phyloP scores from a whole-genome alignment of 2,888 invertebrate species.

The Chloromyia formosa region DNA sequence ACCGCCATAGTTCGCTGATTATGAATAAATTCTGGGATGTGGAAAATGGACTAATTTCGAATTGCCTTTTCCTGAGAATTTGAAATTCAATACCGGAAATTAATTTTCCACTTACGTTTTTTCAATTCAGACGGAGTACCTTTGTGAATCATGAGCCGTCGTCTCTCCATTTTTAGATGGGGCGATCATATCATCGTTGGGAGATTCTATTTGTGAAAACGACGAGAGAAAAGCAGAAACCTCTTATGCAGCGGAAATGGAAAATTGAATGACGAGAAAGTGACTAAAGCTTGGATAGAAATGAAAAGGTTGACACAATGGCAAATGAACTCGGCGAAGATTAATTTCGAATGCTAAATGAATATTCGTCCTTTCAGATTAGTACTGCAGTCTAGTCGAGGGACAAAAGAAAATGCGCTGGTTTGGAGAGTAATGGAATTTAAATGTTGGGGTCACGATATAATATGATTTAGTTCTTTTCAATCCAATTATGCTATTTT shows the following conservation, averaged over 20 bases:
- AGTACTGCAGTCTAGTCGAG: too few species aligned
- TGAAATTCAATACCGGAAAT: constrained; percentile 50
- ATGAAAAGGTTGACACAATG: constrained; percentile 3
- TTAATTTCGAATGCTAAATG: background rate
- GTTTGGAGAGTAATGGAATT: constrained; percentile 1
- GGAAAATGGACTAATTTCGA: constrained; percentile 46
- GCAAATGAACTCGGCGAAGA: background rate
- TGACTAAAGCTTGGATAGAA: background rate
- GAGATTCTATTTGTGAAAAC: constrained; percentile 8
- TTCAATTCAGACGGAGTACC: background rate
- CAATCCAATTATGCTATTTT: background rate
- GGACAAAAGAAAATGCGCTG: background rate
- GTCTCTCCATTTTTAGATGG: too few species aligned
- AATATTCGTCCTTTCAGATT: background rate
- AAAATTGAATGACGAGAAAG: background rate
- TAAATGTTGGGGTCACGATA: background rate
- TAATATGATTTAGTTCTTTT: too few species aligned
- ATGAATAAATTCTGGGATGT: constrained; percentile 29
- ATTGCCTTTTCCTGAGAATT: constrained; percentile 48
- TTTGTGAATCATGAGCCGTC: constrained; percentile 1
- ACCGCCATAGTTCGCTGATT: constrained; percentile 23
- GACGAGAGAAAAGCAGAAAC: background rate
- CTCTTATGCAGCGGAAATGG: background rate
- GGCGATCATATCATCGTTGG: background rate
- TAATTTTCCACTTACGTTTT: constrained; percentile 47